phyloP scores from a whole-genome alignment of 2,113 vertebrate species.

The Cebidichthys violaceus region DNA sequence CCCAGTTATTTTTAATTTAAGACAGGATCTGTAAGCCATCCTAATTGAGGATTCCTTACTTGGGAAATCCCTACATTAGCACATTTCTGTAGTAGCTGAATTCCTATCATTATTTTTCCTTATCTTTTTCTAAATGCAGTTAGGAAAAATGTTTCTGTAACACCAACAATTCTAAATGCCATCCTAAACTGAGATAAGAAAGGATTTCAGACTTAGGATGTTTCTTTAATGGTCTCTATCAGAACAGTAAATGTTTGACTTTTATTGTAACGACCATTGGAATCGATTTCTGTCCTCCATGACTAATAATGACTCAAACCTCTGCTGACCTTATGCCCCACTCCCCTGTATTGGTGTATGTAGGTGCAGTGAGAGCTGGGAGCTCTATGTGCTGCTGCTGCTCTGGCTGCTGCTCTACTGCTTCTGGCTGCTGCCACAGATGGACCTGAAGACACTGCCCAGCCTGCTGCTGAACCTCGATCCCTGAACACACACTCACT shows the following conservation, averaged over 20 bases:
- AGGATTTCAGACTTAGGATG: background rate
- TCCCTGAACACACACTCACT: conserved; percentile 54
- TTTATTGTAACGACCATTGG: background rate
- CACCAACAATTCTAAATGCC: no score
- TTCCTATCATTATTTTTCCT: no score
- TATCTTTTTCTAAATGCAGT: no score
- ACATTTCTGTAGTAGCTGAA: no score
- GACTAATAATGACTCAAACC: background rate
- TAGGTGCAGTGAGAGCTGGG: conserved; percentile 56
- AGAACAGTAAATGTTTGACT: background rate
- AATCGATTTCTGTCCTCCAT: background rate
- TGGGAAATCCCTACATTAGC: no score
- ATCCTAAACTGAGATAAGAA: no score
- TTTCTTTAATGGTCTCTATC: background rate
- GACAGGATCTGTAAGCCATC: no score
- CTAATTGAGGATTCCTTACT: no score
- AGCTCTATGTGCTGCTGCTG: conserved; percentile 88
- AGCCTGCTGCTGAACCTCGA: conserved; percentile 77
- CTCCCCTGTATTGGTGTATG: background rate
- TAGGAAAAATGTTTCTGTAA: no score
- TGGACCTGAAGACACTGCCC: conserved; percentile 81
- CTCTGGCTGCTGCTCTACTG: conserved; percentile 94
- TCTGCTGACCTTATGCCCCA: no score
- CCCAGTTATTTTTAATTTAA: no score
- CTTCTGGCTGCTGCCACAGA: conserved; percentile 90